These are phyloP conservation scores for Drosophila trichaetosa DNA, from an alignment of 2,888 invertebrate species.

Conservation along the genomic window DNA sequence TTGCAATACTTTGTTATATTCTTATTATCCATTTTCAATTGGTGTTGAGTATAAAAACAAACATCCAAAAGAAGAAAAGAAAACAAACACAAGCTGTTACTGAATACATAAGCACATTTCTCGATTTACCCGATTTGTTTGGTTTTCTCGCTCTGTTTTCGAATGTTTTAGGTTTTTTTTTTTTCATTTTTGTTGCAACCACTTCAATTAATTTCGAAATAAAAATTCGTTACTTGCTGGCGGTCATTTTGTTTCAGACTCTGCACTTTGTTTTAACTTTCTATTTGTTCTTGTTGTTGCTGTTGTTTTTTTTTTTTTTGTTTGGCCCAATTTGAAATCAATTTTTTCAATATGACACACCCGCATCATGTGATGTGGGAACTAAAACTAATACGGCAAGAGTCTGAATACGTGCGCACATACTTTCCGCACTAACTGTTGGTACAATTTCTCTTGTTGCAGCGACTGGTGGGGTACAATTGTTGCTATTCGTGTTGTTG, in stretches of 20 bases:
- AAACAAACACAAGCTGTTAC: not conserved
- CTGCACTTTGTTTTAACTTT: constrained; percentile 45
- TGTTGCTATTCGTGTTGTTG: constrained; percentile 39
- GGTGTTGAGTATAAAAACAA: not conserved
- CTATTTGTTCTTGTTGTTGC: constrained; percentile 12
- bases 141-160: constrained; percentile 10
- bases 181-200: constrained; percentile 30
- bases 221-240: constrained; percentile 59
- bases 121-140: constrained; percentile 19
- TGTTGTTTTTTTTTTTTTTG: constrained; percentile 22
- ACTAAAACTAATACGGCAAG: constrained; percentile 70
- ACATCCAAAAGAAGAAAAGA: not conserved
- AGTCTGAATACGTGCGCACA: constrained; percentile 33
- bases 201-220: constrained; percentile 73
- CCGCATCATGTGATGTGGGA: constrained; percentile 73
- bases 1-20: not conserved
- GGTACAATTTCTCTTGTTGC: constrained; percentile 31
- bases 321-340: constrained; percentile 75
- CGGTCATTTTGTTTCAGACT: constrained; percentile 66
- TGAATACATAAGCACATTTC: constrained; percentile 12
- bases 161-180: constrained; percentile 3
- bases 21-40: not conserved
- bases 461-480: constrained; percentile 24
- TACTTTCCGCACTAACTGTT: constrained; percentile 56
- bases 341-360: constrained; percentile 78